phyloP scores from a whole-genome alignment of 2,888 invertebrate species.

The Perizoma affinitatum region DNA sequence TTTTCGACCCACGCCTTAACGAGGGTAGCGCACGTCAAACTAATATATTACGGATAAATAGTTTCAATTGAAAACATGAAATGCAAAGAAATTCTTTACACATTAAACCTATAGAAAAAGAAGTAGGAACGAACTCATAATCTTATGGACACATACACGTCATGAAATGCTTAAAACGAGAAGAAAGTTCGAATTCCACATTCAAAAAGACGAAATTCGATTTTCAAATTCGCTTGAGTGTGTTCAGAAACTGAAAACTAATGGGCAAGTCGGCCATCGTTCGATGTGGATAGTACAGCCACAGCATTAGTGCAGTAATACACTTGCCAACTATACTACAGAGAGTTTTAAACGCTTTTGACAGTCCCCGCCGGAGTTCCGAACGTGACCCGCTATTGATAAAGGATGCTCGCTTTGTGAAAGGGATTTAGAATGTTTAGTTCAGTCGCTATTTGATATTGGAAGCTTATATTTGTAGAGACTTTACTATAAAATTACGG shows the following conservation, averaged over 20 bases:
- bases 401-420: slow-evolving; percentile 41
- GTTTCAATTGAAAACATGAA: too few relatives aligned
- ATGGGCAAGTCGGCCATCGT: slow-evolving; percentile 46
- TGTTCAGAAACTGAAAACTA: slow-evolving; percentile 30
- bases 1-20: slow-evolving; percentile 38
- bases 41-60: slow-evolving; percentile 21
- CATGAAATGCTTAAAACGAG: too few relatives aligned
- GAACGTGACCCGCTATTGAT: slow-evolving; percentile 63
- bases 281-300: slow-evolving; percentile 35
- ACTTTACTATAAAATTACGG: background rate
- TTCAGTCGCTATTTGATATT: slow-evolving; percentile 29
- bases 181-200: background rate
- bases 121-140: too few relatives aligned
- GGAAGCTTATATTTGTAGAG: slow-evolving; percentile 7
- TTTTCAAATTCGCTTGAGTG: slow-evolving; percentile 13
- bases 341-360: slow-evolving; percentile 65
- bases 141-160: too few relatives aligned
- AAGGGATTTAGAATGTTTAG: slow-evolving; percentile 30
- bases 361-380: slow-evolving; percentile 59
- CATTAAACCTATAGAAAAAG: too few relatives aligned
- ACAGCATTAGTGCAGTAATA: slow-evolving; percentile 61
- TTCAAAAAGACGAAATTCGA: slow-evolving; percentile 17
- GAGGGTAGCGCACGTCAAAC: slow-evolving; percentile 41
- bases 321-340: slow-evolving; percentile 64
- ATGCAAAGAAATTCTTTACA: too few relatives aligned